Base-by-base conservation (phyloP, 2,888 invertebrate species). In the Temnothorax rugatulus region DNA sequence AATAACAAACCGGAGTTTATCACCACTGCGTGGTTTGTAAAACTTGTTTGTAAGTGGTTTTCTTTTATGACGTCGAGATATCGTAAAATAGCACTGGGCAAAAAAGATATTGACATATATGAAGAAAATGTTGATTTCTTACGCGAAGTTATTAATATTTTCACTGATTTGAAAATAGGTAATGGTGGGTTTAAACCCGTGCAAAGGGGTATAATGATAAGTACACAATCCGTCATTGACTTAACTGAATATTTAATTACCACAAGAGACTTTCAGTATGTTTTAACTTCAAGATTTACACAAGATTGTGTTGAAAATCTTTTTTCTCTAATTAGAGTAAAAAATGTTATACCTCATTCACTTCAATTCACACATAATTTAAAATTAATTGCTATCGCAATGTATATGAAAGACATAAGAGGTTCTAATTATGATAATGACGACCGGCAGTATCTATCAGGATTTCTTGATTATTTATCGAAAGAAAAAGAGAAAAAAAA, bases 391-490 rank as follows among this genome's bases (percentile, higher is more conserved):
- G 15, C 59, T 4, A 79, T 57, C 1, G 8, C 68, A 9, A 41
- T 68, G 68, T 69, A 79, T 21, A 79, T 83, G 38, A 59, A 34
- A 52, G 1, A n/a, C 4, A 38, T 63, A n/a, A 38, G 18, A 15
- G 63, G 21, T 50, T 52, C 29, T 38, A 68, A 18, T 79, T 68
- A 59, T 68, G 81, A 81, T 21, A 38, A 38, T 8, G 79, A 77
- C 15, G 81, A 57, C 47, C 1, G 15, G 44, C 13, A 84, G 13
- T 74, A 68, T 54, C 18, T 68, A 21, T 2, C 68, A 29, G 79
- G 29, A 57, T 79, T 82, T 82, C 41, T 79, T 29, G 57, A 79
- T 59, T 44, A 68, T 57, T 54, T 69, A 68, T 9, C 11, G 15
- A 11, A 7, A 61, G 15, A 57, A 59, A 79, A 59, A 1, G 1